Conservation (phyloP, 35 echinoderm and acorn worm species). For the Holothuria glaberrima region DNA sequence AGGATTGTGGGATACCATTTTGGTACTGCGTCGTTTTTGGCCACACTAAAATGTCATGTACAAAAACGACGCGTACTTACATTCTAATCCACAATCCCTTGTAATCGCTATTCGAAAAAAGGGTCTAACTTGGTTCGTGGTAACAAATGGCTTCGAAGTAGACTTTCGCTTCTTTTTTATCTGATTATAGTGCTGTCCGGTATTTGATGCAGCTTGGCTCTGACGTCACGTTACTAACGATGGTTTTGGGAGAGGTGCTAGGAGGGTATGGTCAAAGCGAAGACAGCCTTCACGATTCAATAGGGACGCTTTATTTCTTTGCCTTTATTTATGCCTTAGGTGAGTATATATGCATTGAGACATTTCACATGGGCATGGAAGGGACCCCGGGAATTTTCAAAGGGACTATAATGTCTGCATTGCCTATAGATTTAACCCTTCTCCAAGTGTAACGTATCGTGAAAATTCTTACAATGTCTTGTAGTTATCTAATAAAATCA, state of each 20-base stretch:
- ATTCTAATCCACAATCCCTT: no score
- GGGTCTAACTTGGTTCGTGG: no score
- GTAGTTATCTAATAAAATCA: no score
- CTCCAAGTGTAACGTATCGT: no score
- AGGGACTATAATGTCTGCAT: not conserved
- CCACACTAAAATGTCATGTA: no score
- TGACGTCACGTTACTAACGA: slow-evolving; percentile 45
- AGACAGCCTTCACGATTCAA: not conserved
- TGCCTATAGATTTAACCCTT: no score
- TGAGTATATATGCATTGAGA: not conserved
- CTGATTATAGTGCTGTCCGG: slow-evolving; percentile 48
- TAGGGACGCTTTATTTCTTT: slow-evolving; percentile 28
- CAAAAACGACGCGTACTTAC: no score
- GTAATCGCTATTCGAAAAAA: no score
- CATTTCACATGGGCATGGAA: not conserved
- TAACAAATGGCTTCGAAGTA: not conserved
- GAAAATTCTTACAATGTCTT: no score
- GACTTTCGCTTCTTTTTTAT: not conserved
- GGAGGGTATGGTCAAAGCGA: slow-evolving; percentile 12
- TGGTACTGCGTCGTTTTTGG: no score
- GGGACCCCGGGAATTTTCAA: not conserved
- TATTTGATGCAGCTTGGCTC: slow-evolving; percentile 78
- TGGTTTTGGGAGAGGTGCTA: not conserved
- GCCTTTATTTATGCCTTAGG: slow-evolving; percentile 42
- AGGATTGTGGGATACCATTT: no score